Base-by-base conservation (phyloP, 2,888 invertebrate genomes). In the Melieria crassipennis region DNA sequence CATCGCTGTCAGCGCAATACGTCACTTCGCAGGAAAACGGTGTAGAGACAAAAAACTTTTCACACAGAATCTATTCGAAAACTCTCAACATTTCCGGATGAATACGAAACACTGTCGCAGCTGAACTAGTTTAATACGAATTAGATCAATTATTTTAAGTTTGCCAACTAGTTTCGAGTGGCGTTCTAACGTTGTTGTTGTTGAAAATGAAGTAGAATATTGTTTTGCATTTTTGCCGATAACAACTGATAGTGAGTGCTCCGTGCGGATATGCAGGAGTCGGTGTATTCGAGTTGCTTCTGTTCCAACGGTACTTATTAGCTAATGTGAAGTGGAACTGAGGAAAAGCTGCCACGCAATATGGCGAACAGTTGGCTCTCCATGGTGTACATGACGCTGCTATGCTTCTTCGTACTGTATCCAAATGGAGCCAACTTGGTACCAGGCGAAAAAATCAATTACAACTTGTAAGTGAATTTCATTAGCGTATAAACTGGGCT, bases 371-470 rank as follows among this genome's bases (percentile, higher is more conserved):
- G 68, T 74, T 79, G 81, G 78, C 76, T 78, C 75, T 76, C 80
- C 76, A 73, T 79, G 69, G 77, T 82, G 69, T 76, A 78, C 67
- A 69, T 79, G 71, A 77, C 79, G 69, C 73, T 82, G 57, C 73
- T 83, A 46, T 80, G 80, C 76, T 82, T 85, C 75, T 75, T 85
- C 78, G 76, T 83, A 56, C 76, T 82, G 65, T 83, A 82, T 79
- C 84, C 84, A 65, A 82, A 81, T 77, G 82, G 79, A 77, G 85
- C 80, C 78, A 82, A 84, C 73, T 80, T 83, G 69, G 80, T 81
- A 70, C 77, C 82, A 74, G 84, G 81, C 69, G 86, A 86, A 80
- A 86, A 83, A 78, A 86, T 87, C 77, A 86, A 83, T 80, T 86
- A 86, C 78, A 87, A 84, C 79, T 78, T 86, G 86, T 86, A 80